Conservation (phyloP, 2,113 vertebrate species). For the Pachyramphus minor region DNA sequence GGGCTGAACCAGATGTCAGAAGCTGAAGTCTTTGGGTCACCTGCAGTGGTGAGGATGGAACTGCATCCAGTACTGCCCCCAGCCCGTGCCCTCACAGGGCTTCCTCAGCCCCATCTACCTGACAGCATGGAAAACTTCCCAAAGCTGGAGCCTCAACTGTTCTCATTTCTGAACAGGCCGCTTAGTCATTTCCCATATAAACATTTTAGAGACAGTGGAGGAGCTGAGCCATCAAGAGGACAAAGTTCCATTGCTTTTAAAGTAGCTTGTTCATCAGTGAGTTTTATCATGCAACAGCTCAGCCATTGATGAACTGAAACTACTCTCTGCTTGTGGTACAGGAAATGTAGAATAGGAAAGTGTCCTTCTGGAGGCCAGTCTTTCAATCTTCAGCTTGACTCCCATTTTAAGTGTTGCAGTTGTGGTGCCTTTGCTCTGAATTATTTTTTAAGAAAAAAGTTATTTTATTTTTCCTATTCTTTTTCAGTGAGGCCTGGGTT, state of each 20-base stretch:
- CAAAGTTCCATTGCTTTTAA: not conserved
- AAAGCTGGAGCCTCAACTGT: not conserved
- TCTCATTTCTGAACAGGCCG: not conserved
- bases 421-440: not conserved
- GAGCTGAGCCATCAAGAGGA: not conserved
- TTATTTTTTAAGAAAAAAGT: no score
- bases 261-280: not conserved
- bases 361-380: not conserved
- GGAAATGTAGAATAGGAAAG: not conserved
- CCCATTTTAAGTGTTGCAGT: not conserved
- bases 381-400: not conserved
- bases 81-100: not conserved
- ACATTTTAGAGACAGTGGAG: not conserved
- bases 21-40: not conserved
- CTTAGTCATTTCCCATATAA: not conserved
- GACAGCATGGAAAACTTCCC: not conserved
- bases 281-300: not conserved
- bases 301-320: not conserved
- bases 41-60: not conserved
- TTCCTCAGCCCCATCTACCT: fast-evolving
- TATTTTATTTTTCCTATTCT: not conserved
- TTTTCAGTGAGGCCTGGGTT: not conserved
- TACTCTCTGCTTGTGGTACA: not conserved
- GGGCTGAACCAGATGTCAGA: not conserved
- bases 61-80: not conserved